Evolutionary conservation across 2,888 invertebrate genomes (phyloP).

Genomic region (Saturnia japonica): DNA sequence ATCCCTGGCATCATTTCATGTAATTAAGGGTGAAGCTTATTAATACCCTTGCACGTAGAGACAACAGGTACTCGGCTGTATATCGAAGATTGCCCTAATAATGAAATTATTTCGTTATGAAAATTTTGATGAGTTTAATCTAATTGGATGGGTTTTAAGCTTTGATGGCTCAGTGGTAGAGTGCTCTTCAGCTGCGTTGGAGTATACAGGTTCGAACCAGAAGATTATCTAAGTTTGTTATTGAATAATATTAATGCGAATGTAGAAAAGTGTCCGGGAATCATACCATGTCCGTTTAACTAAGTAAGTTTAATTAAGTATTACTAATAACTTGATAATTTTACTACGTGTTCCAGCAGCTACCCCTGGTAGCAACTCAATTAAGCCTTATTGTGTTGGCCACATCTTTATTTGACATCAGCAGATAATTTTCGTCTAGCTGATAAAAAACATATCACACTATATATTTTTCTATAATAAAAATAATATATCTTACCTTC

Average conservation of each 20-base stretch:
- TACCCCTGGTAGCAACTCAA: too few relatives aligned
- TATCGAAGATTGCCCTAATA: conserved; percentile 6
- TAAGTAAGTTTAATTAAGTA: too few relatives aligned
- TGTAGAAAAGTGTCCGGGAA: too few relatives aligned
- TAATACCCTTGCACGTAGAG: not conserved
- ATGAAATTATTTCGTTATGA: conserved; percentile 13
- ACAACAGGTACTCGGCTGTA: conserved; percentile 2
- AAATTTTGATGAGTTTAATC: not conserved
- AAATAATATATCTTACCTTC: conserved; percentile 76
- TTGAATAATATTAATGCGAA: not conserved
- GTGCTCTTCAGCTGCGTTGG: not conserved
- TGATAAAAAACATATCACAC: not conserved
- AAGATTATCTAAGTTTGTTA: not conserved
- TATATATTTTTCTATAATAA: not conserved
- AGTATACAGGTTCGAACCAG: not conserved
- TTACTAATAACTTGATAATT: too few relatives aligned
- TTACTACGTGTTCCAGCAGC: too few relatives aligned
- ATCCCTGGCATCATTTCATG: conserved; percentile 7
- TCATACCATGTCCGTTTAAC: too few relatives aligned
- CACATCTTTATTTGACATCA: not conserved
- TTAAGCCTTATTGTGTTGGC: too few relatives aligned
- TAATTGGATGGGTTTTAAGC: not conserved
- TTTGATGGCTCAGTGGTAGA: not conserved
- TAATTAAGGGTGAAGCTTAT: conserved; percentile 12
- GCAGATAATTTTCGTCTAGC: not conserved